Evolutionary conservation across 2,797 vertebrate species (phyloP), one percentile per base, ranked within the genome.

Genomic region (Smutsia temminckii): DNA sequence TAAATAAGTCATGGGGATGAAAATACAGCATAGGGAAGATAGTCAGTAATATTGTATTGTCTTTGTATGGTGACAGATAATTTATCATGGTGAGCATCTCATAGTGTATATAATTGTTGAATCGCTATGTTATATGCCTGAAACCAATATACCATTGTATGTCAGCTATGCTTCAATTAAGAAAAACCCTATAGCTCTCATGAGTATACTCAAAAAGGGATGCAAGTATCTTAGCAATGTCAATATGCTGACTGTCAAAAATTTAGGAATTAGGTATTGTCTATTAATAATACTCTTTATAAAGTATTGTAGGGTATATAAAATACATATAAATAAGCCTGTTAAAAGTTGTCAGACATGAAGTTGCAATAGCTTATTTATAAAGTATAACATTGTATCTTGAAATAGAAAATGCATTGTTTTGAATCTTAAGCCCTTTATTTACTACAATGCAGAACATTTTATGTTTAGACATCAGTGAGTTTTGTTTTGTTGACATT

Each of bases 361-460:
- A 91, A 85, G 8, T 46, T 72, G 55, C n/a, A 61, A 57, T 21
- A 57, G n/a, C 34, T 85, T 25, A 83, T 88, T 85, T 87, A 34
- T 68, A 40, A 92, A 91, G n/a, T 6, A 77, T 8, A 80, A 59
- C 27, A 81, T 46, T 4, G 72, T n/a, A 68, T 63, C 49, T 77
- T 69, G 61, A 79, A 77, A 42, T 37, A 85, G 53, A 89, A 92
- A 92, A 80, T 18, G 12, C 57, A 34, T 37, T 81, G 49, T 55
- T 85, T 96, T 88, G 71, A 85, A 90, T 93, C 63, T 93, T 88
- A 91, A 94, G 77, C 74, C 55, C 37, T 97, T 97, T 97, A 97
- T 97, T 97, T 75, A 93, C 69, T 92, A 92, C n/a, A 95, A 77
- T 64, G 61, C 85, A 80, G 93, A 89, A 96, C 69, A 94, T 93